Conservation (phyloP, 1,140 invertebrate genomes). For the Drusus annulatus region DNA sequence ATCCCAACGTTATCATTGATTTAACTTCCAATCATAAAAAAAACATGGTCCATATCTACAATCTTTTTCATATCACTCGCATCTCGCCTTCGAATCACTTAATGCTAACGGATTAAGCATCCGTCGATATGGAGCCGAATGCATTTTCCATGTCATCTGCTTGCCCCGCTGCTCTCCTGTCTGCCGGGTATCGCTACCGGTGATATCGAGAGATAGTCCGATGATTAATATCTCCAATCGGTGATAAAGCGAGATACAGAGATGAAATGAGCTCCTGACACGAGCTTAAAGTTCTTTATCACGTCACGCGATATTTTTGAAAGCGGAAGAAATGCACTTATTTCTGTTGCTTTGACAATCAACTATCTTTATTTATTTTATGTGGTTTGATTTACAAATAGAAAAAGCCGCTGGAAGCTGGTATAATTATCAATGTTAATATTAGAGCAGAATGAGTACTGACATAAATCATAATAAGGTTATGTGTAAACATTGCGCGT, state of each 20-base stretch:
- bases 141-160: slow-evolving; percentile 16
- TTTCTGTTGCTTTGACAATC: not conserved
- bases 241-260: not conserved
- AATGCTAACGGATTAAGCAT: not conserved
- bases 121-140: not conserved
- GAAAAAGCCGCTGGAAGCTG: no score
- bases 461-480: no score
- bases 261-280: slow-evolving; percentile 32
- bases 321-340: not conserved
- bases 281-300: slow-evolving; percentile 13
- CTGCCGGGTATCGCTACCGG: slow-evolving; percentile 3
- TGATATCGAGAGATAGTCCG: slow-evolving; percentile 11
- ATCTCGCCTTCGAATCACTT: not conserved
- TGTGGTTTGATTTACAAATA: no score
- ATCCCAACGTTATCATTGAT: no score
- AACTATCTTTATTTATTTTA: no score
- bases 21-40: no score
- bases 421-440: no score
- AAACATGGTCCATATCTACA: no score
- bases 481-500: no score
- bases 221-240: slow-evolving; percentile 36
- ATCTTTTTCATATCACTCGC: slow-evolving; percentile 5
- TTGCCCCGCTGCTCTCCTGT: not conserved
- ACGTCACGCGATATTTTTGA: slow-evolving; percentile 12
- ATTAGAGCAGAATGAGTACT: no score